Conservation (phyloP, 2,113 vertebrate species). For the Phyllopteryx taeniolatus region DNA sequence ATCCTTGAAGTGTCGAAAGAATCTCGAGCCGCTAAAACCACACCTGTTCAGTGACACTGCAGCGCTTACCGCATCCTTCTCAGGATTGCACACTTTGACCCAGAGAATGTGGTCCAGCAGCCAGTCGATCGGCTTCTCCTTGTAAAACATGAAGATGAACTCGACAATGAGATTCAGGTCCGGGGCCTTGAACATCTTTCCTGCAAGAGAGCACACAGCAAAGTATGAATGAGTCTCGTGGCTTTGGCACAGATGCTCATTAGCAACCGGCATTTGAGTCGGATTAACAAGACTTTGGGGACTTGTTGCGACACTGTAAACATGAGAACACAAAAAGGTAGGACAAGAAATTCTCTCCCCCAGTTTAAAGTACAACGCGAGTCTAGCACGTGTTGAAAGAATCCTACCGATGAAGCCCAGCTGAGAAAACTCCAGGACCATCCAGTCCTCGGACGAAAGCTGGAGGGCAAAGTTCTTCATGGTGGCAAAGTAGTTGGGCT, state of each 20-base stretch:
- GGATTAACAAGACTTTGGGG: conserved; percentile 2
- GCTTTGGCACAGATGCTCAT: conserved; percentile 4
- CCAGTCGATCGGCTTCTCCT: conserved; percentile 98
- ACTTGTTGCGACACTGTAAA: neutral
- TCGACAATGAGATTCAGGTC: conserved; percentile 97
- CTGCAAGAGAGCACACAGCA: conserved; percentile 64
- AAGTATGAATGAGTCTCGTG: neutral
- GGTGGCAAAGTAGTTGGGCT: conserved; percentile 98
- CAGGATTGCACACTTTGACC: conserved; percentile 99
- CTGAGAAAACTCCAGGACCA: conserved; percentile 99
- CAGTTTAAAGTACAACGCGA: neutral
- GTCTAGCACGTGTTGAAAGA: neutral
- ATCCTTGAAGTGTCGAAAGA: neutral
- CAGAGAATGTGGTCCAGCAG: conserved; percentile 96
- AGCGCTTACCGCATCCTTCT: conserved; percentile 88
- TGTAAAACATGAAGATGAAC: conserved; percentile 99
- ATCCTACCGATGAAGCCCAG: conserved; percentile 93
- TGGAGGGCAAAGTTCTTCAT: conserved; percentile 99
- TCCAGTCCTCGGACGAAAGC: conserved; percentile 97
- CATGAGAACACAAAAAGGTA: neutral
- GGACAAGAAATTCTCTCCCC: neutral
- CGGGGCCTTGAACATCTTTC: conserved; percentile 98
- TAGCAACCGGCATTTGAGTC: conserved; percentile 1
- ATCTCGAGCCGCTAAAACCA: too few species aligned
- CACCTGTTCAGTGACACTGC: neutral